Conservation (phyloP, 2,113 vertebrate genomes). For the Hydrochoerus hydrochaeris region DNA sequence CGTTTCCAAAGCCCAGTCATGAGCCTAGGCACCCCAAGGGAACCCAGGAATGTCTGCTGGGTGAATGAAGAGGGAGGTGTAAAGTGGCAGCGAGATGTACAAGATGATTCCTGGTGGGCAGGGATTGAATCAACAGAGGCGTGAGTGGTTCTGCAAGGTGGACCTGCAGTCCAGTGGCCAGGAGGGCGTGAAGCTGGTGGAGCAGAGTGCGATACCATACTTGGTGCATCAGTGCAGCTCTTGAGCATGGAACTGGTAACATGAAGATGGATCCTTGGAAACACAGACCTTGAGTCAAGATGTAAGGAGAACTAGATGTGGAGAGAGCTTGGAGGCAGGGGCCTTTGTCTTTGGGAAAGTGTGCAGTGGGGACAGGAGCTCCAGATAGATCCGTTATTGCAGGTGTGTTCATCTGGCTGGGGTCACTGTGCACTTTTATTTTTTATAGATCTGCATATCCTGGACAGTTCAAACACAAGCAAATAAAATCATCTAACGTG, state of each 20-base stretch:
- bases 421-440: background rate
- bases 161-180: background rate
- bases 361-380: no score
- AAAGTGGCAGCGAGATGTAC: background rate
- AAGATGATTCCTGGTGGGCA: background rate
- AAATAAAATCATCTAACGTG: background rate
- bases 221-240: background rate
- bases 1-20: background rate
- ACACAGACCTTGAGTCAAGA: background rate
- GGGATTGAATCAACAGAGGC: background rate
- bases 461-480: background rate
- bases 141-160: background rate
- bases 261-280: background rate
- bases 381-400: background rate
- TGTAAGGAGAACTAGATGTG: background rate
- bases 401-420: background rate
- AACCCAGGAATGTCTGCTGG: background rate
- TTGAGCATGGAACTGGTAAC: background rate
- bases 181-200: background rate
- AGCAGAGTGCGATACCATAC: background rate
- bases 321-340: background rate
- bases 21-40: background rate
- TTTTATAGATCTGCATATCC: background rate
- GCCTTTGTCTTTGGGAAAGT: background rate
- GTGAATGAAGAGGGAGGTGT: background rate